Evolutionary conservation across 2,113 vertebrate genomes (phyloP).

Genomic region (Brachypodius melanocephalos): DNA sequence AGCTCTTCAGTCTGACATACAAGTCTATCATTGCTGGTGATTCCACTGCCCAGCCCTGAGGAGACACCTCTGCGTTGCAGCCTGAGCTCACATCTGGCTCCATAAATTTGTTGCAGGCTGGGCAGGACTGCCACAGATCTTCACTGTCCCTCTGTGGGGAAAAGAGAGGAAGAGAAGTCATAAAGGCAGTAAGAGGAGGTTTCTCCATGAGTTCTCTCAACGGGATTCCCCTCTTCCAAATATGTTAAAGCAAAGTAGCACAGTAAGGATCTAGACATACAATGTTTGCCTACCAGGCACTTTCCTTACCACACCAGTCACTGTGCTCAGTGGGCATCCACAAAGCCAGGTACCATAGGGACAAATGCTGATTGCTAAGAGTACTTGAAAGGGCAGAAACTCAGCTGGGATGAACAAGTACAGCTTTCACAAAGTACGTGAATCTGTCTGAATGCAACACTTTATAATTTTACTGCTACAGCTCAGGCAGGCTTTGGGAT

Average conservation of each 20-base stretch:
- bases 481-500: not conserved
- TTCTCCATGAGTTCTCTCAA: not conserved
- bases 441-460: not conserved
- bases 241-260: fast-evolving
- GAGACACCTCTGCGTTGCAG: fast-evolving
- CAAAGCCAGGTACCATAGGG: not conserved
- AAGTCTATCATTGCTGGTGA: not conserved
- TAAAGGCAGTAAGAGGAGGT: not conserved
- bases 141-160: not conserved
- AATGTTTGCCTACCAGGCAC: not conserved
- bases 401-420: not conserved
- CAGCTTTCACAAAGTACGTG: not conserved
- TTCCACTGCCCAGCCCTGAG: not conserved
- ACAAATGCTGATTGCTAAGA: not conserved
- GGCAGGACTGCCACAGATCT: not conserved
- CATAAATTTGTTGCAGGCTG: not conserved
- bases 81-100: not conserved
- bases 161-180: not conserved
- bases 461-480: not conserved
- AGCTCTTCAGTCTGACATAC: not conserved
- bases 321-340: fast-evolving
- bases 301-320: not conserved
- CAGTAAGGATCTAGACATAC: not conserved
- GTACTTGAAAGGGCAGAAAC: not conserved
- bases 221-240: not conserved